Conservation (phyloP, 2,888 invertebrate genomes). For the Ligdia adustata region DNA sequence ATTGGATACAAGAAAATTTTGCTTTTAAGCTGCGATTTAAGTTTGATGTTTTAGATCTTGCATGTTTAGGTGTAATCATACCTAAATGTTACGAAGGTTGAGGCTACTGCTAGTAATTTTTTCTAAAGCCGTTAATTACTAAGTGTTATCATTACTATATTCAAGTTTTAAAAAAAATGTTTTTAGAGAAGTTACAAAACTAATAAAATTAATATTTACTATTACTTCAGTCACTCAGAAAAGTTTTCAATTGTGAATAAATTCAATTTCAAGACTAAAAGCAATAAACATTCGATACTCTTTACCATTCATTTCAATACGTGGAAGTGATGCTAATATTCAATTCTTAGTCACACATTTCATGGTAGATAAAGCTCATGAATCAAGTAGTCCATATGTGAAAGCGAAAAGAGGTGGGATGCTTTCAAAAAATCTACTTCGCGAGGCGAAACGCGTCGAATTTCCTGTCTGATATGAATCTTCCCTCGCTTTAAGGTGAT, state of each 20-base stretch:
- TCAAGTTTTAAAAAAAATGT: too few species aligned
- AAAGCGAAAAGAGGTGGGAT: conserved; percentile 69
- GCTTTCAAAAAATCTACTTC: conserved; percentile 74
- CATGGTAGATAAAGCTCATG: conserved; percentile 82
- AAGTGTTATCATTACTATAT: too few species aligned
- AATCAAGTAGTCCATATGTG: conserved; percentile 78
- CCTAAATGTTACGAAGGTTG: too few species aligned
- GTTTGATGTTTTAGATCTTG: too few species aligned
- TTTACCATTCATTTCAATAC: conserved; percentile 60
- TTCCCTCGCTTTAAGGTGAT: conserved; percentile 83
- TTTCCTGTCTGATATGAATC: conserved; percentile 83
- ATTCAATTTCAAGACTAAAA: conserved; percentile 5
- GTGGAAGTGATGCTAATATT: conserved; percentile 69
- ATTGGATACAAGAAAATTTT: conserved; percentile 1
- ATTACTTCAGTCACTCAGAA: too few species aligned
- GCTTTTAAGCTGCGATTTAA: not conserved
- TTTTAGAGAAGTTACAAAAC: too few species aligned
- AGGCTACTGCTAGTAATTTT: too few species aligned
- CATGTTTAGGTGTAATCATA: too few species aligned
- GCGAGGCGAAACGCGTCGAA: conserved; percentile 72
- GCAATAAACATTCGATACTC: conserved; percentile 46
- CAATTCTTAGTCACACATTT: conserved; percentile 77
- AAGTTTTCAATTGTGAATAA: too few species aligned
- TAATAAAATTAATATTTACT: too few species aligned
- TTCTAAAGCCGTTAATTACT: too few species aligned